These are phyloP conservation scores for Epistrophe eligans DNA, from an alignment of 2,888 invertebrate species.

Conservation along the genomic window DNA sequence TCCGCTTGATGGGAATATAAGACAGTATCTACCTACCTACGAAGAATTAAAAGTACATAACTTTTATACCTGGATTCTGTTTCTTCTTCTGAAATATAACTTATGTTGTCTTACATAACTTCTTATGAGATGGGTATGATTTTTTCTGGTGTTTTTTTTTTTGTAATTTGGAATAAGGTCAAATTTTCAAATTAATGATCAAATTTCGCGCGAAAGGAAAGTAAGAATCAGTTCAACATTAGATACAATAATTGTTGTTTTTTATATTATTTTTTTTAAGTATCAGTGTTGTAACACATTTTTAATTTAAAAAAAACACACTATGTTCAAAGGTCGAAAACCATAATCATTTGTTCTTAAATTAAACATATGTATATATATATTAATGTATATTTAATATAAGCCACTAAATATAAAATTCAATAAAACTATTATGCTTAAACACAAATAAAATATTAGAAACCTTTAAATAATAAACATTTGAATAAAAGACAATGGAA, in stretches of 20 bases:
- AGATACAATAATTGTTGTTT: neutral
- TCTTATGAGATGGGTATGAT: too few species aligned
- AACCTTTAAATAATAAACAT: constrained; percentile 58
- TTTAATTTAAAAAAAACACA: neutral
- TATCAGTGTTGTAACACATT: neutral
- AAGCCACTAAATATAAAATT: constrained; percentile 51
- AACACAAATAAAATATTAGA: constrained; percentile 66
- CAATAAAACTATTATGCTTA: constrained; percentile 65
- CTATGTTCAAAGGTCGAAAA: neutral
- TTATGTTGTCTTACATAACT: too few species aligned
- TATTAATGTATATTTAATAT: constrained; percentile 23
- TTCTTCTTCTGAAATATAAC: too few species aligned
- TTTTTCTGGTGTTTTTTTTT: too few species aligned
- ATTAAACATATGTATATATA: constrained; percentile 36
- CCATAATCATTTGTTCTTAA: neutral
- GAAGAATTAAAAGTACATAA: too few species aligned
- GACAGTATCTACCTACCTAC: too few species aligned
- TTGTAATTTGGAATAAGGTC: too few species aligned
- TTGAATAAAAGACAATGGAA: constrained; percentile 68
- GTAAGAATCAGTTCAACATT: neutral
- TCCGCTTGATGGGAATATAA: too few species aligned
- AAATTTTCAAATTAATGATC: too few species aligned
- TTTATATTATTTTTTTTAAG: neutral
- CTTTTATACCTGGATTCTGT: too few species aligned
- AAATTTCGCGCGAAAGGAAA: too few species aligned